These are phyloP conservation scores for Vultur gryphus DNA, from an alignment of 2,797 vertebrate genomes.

Conservation along the genomic window DNA sequence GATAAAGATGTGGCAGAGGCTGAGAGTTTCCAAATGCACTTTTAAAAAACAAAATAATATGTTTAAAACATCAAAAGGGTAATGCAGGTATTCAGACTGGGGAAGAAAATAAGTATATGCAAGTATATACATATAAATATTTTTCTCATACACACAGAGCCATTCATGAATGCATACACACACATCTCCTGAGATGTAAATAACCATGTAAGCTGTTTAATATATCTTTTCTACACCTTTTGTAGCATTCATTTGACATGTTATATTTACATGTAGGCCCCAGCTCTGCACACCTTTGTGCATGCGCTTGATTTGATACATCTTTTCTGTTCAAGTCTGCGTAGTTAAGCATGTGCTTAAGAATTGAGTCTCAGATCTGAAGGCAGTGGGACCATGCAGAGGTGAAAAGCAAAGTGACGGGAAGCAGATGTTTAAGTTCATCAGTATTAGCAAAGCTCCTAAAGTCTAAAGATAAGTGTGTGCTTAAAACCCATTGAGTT, in stretches of 20 bases:
- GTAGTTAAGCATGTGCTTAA: not conserved
- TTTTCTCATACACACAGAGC: not conserved
- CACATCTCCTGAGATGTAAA: not conserved
- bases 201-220: not conserved
- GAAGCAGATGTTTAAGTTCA: constrained; percentile 30
- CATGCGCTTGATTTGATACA: not conserved
- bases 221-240: not conserved
- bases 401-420: not conserved
- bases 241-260: not conserved
- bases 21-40: not conserved
- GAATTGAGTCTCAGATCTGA: not conserved
- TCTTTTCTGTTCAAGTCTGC: not conserved
- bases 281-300: not conserved
- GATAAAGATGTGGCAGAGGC: not conserved
- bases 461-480: not conserved
- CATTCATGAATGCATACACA: not conserved
- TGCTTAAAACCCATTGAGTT: not conserved
- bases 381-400: not conserved
- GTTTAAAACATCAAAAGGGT: not conserved
- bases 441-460: not conserved
- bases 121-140: not conserved
- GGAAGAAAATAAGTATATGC: not conserved
- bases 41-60: not conserved
- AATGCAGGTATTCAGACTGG: not conserved
- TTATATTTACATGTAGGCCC: not conserved